Percentiles rank a stretch among this genome's conserved stretches.
phyloP scores from a whole-genome alignment of 1,140 invertebrate species.

The Nasonia vitripennis region DNA sequence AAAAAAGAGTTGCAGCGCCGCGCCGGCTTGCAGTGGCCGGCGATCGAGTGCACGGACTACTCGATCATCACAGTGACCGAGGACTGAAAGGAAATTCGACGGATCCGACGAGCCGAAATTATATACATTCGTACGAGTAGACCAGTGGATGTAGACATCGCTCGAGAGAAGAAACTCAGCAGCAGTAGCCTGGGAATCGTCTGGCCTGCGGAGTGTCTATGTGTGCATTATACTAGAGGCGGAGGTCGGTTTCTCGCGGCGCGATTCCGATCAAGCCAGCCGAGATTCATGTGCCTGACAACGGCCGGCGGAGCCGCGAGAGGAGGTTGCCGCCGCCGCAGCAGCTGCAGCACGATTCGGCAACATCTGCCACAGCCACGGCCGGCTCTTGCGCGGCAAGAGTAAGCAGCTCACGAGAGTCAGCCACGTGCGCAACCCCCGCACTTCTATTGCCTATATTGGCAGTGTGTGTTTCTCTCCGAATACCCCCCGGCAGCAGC shows the following conservation, averaged over 20 bases:
- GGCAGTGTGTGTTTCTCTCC: too few relatives aligned
- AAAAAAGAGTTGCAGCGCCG: neutral
- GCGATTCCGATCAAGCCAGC: neutral
- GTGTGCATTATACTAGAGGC: neutral
- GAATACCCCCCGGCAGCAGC: neutral
- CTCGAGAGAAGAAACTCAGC: neutral
- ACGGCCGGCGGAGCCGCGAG: neutral
- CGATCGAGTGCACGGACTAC: neutral
- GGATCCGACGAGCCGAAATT: too few relatives aligned
- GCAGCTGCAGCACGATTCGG: neutral
- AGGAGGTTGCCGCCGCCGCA: constrained; percentile 13
- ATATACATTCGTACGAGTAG: neutral
- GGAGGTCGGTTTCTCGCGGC: neutral
- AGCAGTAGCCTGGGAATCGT: constrained; percentile 1
- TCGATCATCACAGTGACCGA: constrained; percentile 15
- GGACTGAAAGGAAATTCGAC: too few relatives aligned
- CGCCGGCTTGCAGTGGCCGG: neutral
- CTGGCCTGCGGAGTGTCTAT: neutral
- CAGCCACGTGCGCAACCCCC: neutral
- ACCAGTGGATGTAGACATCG: constrained; percentile 5
- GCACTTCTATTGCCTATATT: neutral
- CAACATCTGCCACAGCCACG: neutral
- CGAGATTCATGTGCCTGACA: constrained; percentile 49
- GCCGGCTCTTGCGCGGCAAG: neutral
- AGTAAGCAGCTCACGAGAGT: neutral